These are phyloP conservation scores for Tholera decimalis DNA, from an alignment of 2,888 invertebrate species.

Conservation along the genomic window DNA sequence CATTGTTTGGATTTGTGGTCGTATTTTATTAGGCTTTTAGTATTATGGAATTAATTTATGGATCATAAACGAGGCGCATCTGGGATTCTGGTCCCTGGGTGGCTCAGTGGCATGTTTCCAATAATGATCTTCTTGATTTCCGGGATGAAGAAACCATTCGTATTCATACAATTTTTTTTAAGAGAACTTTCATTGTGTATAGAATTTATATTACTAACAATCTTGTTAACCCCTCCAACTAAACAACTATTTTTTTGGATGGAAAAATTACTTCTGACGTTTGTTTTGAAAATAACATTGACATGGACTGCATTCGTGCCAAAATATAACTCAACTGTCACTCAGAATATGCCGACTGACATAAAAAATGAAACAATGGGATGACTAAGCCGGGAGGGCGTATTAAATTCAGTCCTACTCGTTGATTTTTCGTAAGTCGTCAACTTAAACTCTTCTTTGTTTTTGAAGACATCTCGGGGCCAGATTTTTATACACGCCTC, in stretches of 20 bases:
- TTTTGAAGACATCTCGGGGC: conserved; percentile 50
- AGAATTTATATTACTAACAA: too few relatives aligned
- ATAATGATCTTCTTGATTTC: conserved; percentile 50
- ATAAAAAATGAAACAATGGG: conserved; percentile 57
- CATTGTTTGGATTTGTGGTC: conserved; percentile 70
- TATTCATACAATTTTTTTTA: conserved; percentile 36
- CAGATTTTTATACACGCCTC: conserved; percentile 33
- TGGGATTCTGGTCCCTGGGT: conserved; percentile 56
- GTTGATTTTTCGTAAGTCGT: conserved; percentile 49
- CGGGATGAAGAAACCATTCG: conserved; percentile 34
- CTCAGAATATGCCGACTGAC: conserved; percentile 19
- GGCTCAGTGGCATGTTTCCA: conserved; percentile 59
- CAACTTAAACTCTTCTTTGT: conserved; percentile 43
- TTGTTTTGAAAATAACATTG: conserved; percentile 23
- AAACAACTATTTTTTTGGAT: too few relatives aligned
- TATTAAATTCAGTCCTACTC: conserved; percentile 40
- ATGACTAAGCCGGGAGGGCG: conserved; percentile 41
- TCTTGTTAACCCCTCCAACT: too few relatives aligned
- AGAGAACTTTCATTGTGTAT: too few relatives aligned
- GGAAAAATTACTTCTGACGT: conserved; percentile 17
- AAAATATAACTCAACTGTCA: conserved; percentile 52
- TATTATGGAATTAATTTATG: conserved; percentile 68
- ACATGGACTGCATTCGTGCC: conserved; percentile 24
- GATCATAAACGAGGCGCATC: conserved; percentile 64
- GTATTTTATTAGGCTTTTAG: conserved; percentile 68